Percentiles rank a stretch among this genome's conserved stretches.
phyloP scores from a whole-genome alignment of 2,113 vertebrate genomes.

The Brevimyrus niger region DNA sequence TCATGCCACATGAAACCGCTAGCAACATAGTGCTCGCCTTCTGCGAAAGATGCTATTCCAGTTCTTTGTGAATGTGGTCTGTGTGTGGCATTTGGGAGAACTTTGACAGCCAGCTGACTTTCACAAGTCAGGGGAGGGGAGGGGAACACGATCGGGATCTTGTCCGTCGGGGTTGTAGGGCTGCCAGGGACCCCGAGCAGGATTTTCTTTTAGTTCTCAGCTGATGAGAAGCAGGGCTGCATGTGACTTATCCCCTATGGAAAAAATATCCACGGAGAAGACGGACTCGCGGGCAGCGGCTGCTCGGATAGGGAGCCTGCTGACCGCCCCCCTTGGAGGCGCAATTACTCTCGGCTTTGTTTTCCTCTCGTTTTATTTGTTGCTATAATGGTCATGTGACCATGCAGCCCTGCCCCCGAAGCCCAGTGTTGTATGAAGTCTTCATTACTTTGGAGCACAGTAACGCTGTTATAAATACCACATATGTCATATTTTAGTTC shows the following conservation, averaged over 20 bases:
- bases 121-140: neutral
- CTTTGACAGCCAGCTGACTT: slow-evolving; percentile 4
- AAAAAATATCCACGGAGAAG: slow-evolving; percentile 1
- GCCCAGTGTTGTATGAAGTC: neutral
- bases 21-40: neutral
- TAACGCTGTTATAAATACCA: neutral
- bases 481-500: neutral
- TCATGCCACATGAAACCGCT: neutral
- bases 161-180: slow-evolving; percentile 10
- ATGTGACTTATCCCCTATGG: neutral
- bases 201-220: slow-evolving; percentile 24
- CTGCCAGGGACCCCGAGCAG: neutral
- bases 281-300: neutral
- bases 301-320: neutral
- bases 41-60: neutral
- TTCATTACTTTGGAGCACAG: neutral
- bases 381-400: neutral
- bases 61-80: neutral
- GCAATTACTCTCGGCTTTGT: neutral
- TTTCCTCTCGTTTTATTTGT: neutral
- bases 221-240: slow-evolving; percentile 45
- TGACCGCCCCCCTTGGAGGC: neutral
- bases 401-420: neutral
- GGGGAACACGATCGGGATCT: slow-evolving; percentile 15
- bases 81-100: neutral